Evolutionary conservation across 2,113 vertebrate genomes (phyloP).

Genomic region (Chaetodon auriga): DNA sequence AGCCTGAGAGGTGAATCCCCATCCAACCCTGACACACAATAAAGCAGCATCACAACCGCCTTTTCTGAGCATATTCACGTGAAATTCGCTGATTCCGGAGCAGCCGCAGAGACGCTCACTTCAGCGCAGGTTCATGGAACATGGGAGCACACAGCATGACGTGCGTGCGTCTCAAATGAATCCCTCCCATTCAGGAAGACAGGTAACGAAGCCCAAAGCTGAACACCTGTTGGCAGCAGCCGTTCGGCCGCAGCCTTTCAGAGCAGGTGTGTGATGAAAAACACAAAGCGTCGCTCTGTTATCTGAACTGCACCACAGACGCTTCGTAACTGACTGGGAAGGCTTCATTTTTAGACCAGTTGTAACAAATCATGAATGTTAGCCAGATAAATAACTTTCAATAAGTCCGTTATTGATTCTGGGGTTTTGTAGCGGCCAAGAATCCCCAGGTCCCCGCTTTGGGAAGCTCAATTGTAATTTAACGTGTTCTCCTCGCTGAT

Average conservation of each 20-base stretch:
- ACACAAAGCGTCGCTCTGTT: background rate
- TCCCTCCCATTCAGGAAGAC: constrained; percentile 7
- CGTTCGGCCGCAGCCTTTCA: constrained; percentile 10
- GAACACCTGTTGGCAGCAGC: constrained; percentile 33
- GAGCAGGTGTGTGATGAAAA: constrained; percentile 12
- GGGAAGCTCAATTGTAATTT: background rate
- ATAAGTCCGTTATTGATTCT: background rate
- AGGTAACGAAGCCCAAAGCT: background rate
- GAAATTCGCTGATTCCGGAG: background rate
- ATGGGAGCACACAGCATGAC: background rate
- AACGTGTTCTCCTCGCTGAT: background rate
- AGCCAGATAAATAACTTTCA: background rate
- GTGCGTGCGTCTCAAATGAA: background rate
- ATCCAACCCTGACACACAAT: constrained; percentile 30
- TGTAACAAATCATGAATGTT: background rate
- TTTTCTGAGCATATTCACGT: too few species aligned
- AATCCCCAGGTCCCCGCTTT: background rate
- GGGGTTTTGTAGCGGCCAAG: background rate
- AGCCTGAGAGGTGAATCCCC: constrained; percentile 65
- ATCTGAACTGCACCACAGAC: too few species aligned
- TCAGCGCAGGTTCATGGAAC: background rate
- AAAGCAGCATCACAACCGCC: background rate
- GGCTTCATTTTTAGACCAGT: background rate
- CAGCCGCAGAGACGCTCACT: background rate
- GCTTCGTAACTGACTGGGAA: too few species aligned